A percentile compares a stretch with the other conserved stretches of the same genome.
Evolutionary conservation across 2,888 invertebrate species (phyloP).

Genomic region (Sussaba pulchella): DNA sequence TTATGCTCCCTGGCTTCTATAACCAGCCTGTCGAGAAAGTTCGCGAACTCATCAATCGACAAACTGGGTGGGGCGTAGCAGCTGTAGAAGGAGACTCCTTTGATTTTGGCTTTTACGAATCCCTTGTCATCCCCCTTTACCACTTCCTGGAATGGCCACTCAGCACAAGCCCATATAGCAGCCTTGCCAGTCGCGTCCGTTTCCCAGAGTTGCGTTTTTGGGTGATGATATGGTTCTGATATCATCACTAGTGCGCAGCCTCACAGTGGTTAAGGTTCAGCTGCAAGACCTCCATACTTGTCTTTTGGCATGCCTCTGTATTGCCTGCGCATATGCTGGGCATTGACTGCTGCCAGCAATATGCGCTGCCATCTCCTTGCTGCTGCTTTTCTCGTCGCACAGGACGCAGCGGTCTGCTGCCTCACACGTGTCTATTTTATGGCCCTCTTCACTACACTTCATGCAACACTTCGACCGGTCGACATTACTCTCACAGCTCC

Average conservation of each 20-base stretch:
- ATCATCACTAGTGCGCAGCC: slow-evolving; percentile 67
- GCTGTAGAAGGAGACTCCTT: slow-evolving; percentile 58
- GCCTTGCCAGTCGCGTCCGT: slow-evolving; percentile 48
- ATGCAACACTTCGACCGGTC: slow-evolving; percentile 24
- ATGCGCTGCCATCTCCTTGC: slow-evolving; percentile 26
- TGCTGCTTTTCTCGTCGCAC: slow-evolving; percentile 28
- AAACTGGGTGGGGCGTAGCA: slow-evolving; percentile 62
- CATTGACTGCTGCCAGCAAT: slow-evolving; percentile 54
- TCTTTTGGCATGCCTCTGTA: slow-evolving; percentile 34
- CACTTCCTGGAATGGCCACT: slow-evolving; percentile 49
- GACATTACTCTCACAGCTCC: slow-evolving; percentile 8
- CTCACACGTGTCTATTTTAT: slow-evolving; percentile 43
- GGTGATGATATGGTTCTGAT: slow-evolving; percentile 65
- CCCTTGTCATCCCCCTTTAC: background rate
- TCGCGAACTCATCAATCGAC: slow-evolving; percentile 50
- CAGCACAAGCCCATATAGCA: slow-evolving; percentile 43
- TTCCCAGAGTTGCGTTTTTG: slow-evolving; percentile 48
- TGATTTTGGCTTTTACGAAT: slow-evolving; percentile 59
- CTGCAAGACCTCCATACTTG: slow-evolving; percentile 64
- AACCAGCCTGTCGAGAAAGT: slow-evolving; percentile 60
- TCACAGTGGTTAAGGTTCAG: slow-evolving; percentile 68
- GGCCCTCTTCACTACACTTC: slow-evolving; percentile 58
- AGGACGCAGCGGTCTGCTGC: slow-evolving; percentile 23
- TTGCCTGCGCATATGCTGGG: slow-evolving; percentile 42
- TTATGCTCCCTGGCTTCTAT: slow-evolving; percentile 55